Evolutionary conservation across 2,113 vertebrate species (phyloP), one percentile per base, ranked within the genome.

Genomic region (Gavialis gangeticus): DNA sequence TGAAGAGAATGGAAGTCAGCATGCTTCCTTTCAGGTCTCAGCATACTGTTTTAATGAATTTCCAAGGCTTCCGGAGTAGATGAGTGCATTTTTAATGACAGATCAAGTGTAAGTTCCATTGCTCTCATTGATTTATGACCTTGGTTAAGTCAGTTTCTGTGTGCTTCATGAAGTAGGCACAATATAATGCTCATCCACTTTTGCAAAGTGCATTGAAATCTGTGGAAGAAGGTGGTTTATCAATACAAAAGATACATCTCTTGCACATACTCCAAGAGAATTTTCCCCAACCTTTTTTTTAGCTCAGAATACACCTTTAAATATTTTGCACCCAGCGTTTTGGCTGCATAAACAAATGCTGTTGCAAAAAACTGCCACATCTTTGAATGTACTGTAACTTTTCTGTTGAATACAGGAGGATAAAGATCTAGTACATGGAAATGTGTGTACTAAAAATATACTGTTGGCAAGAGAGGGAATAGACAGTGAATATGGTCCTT

Each of bases 381-480:
- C 34, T 3, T 27, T 24, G 7, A 62, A 5, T 81, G 95, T 66
- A 59, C 75, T 66, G 1, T 60, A 14, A 13, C 76, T 66, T 63
- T 81, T 69, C 79, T 46, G 46, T 63, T 82, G 19, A 1, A 63
- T 67, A 7, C 64, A 99, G 99, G 99, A 99, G 97, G 99, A 99
- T 93, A 99, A 99, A 97, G 99, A 99, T 97, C 97, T 99, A 94
- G 99, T 99, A 46, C 99, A 99, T 6, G 99, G 99, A 12, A 99
- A 99, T 1, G 99, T 99, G 80, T 99, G 99, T 88, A 98, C 99
- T 6, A 99, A 99, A 96, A 99, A 99, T 95, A 99, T 99, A 91
- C 97, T 99, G 2, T 92, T 99, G 96, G 99, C 99, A 73, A 98
- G 99, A 19, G 99, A 99, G 46, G 99, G 99, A 25, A 98, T 99